Base-by-base conservation (phyloP, 2,888 invertebrate species). In the Melanophora roralis region DNA sequence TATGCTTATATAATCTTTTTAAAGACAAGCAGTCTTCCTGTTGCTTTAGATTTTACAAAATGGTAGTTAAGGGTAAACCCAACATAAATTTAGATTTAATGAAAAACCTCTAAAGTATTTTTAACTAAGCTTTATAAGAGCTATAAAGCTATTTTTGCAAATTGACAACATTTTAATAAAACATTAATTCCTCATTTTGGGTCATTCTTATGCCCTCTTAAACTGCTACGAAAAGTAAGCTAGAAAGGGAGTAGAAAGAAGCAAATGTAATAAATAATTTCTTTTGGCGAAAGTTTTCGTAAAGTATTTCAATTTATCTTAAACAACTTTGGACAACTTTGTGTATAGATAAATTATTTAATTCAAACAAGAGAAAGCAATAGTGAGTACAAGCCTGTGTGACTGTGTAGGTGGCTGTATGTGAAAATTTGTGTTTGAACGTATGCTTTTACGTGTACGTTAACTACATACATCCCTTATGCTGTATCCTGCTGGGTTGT, bases 291-390 rank as follows among this genome's bases (percentile, higher is more conserved):
- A 34, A 19, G 11, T 7, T 64, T 21, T 8, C 23, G 34, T 72
- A 65, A 67, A 53, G 49, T 71, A 45, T 76, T 71, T 64, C 64
- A 76, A 76, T 76, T 69, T 71, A 64, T 71, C 51, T 69, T 60
- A 12, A 59, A 45, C 19, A 51, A 43, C 38, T 55, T 72, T 57
- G 16, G 34, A 16, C 8, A 43, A 23, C 45, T 73, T 65, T 55
- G 34, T 36, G 27, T 45, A 43, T 27, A 55, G 45, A 55, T 64
- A 64, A 64, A 71, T 43, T 43, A 51, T 40, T n/a, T 14, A 7
- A 43, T 27, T 45, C 19, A 19, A 47, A 19, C n/a, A 53, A 53
- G 51, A 27, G 3, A n/a, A n/a, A n/a, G n/a, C n/a, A n/a, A n/a
- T n/a, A n/a, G n/a, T n/a, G n/a, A n/a, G n/a, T n/a, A n/a, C n/a